Percentiles rank a stretch among this genome's conserved stretches.
These are phyloP conservation scores for Acanthosepion lycidas DNA, from an alignment of 2,888 invertebrate species.

Conservation along the genomic window DNA sequence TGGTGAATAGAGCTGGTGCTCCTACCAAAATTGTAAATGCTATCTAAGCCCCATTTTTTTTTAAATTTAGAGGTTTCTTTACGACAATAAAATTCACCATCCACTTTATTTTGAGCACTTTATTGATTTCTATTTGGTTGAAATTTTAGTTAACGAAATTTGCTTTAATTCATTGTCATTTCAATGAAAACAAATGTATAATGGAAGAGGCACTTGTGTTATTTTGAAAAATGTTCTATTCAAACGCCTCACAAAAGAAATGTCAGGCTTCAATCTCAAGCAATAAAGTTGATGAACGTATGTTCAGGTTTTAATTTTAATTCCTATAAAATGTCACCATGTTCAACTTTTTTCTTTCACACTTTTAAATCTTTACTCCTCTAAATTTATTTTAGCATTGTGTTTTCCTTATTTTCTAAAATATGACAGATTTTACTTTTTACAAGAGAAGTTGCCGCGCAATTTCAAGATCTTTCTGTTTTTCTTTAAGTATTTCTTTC, in stretches of 20 bases:
- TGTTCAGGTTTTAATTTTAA: background rate
- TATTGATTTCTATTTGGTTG: no score
- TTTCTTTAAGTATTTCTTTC: conserved; percentile 42
- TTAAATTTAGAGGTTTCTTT: background rate
- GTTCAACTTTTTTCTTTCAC: background rate
- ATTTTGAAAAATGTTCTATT: background rate
- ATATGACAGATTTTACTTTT: background rate
- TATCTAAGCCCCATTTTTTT: background rate
- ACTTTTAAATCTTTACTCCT: background rate
- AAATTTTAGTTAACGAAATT: no score
- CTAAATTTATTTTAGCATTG: background rate
- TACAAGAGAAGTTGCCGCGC: conserved; percentile 36
- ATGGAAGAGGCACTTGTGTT: conserved; percentile 33
- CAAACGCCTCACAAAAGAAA: background rate
- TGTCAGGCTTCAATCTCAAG: background rate
- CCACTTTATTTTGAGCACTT: background rate
- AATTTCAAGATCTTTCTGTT: conserved; percentile 38
- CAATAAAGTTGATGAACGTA: background rate
- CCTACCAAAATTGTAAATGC: background rate
- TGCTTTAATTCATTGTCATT: background rate
- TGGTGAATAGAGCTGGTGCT: background rate
- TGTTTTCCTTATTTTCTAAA: background rate
- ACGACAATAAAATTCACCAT: background rate
- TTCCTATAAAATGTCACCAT: background rate
- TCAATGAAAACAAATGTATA: background rate